Conservation (phyloP, 2,888 invertebrate genomes). For the Scrobipalpa atriplicella region DNA sequence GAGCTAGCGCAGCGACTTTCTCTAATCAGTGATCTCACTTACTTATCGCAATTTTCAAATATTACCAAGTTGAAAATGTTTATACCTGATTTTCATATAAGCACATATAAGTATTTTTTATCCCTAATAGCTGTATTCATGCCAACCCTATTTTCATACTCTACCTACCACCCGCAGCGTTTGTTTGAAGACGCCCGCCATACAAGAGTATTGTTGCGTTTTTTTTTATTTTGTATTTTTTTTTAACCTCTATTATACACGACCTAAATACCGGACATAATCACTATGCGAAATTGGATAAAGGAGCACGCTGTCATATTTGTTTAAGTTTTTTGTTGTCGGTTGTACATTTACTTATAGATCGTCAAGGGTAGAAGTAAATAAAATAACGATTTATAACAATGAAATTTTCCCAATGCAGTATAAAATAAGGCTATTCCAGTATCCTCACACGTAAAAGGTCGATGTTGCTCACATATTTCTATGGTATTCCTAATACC, state of each 20-base stretch:
- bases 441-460: too few relatives aligned
- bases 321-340: constrained; percentile 18
- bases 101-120: too few relatives aligned
- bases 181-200: constrained; percentile 27
- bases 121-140: neutral
- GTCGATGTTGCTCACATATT: too few relatives aligned
- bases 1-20: too few relatives aligned
- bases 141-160: constrained; percentile 19
- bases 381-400: constrained; percentile 16
- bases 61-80: too few relatives aligned
- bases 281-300: constrained; percentile 24
- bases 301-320: constrained; percentile 23
- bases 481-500: too few relatives aligned
- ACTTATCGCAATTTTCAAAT: too few relatives aligned
- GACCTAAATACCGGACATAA: constrained; percentile 26
- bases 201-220: constrained; percentile 19
- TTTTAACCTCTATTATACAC: constrained; percentile 19
- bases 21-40: too few relatives aligned
- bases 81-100: too few relatives aligned
- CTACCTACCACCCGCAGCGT: constrained; percentile 26
- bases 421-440: too few relatives aligned
- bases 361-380: constrained; percentile 4
- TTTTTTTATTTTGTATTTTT: constrained; percentile 10
- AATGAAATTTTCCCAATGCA: too few relatives aligned
- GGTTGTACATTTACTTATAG: neutral